phyloP scores from a whole-genome alignment of 1,140 invertebrate species.

The Bombus terrestris region DNA sequence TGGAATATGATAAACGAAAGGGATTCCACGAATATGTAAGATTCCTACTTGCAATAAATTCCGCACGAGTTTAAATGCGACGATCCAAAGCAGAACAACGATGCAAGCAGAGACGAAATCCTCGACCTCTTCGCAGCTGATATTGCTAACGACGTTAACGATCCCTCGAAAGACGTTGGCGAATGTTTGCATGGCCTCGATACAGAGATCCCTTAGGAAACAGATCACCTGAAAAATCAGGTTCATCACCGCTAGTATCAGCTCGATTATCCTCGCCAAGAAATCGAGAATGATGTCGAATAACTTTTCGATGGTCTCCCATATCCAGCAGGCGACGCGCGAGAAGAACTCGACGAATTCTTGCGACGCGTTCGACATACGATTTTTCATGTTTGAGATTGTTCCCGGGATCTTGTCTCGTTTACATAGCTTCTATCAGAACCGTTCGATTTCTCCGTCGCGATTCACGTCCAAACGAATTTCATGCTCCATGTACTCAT shows the following conservation, averaged over 20 bases:
- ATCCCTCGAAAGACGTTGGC: conserved; percentile 71
- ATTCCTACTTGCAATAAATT: conserved; percentile 61
- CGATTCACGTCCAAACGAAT: not conserved
- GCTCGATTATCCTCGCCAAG: conserved; percentile 67
- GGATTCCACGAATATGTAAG: not conserved
- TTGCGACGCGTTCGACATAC: conserved; percentile 51
- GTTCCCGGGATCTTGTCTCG: not conserved
- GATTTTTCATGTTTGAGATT: conserved; percentile 53
- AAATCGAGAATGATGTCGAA: conserved; percentile 72
- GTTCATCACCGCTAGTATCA: conserved; percentile 68
- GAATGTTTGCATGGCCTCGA: conserved; percentile 75
- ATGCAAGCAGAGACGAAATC: conserved; percentile 73
- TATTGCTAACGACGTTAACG: conserved; percentile 67
- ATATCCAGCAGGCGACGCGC: conserved; percentile 62
- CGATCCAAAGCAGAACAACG: conserved; percentile 73
- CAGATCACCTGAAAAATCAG: conserved; percentile 69
- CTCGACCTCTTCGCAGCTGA: conserved; percentile 74
- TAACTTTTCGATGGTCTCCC: conserved; percentile 71
- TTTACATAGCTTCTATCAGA: not conserved
- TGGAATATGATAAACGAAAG: not conserved
- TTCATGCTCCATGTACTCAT: not conserved
- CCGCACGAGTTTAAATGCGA: conserved; percentile 60
- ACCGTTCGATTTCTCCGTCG: not conserved
- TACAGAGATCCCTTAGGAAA: conserved; percentile 72
- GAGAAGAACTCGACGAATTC: conserved; percentile 59